Evolutionary conservation across 1,140 invertebrate species (phyloP), one percentile per base, ranked within the genome.

Genomic region (Philopotamus ludificatus): DNA sequence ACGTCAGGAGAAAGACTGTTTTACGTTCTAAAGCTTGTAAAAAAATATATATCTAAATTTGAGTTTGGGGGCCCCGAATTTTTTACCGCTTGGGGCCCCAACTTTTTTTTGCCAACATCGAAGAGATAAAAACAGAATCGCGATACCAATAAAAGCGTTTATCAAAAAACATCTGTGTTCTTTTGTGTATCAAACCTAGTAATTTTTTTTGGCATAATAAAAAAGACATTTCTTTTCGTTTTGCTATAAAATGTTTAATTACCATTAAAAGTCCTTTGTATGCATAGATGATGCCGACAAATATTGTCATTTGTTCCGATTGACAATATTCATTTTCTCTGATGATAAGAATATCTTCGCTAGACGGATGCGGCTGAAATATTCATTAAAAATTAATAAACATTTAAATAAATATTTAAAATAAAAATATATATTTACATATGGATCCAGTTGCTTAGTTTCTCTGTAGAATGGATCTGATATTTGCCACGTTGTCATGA

Each of bases 401-500:
- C 41, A 41, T 18, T n/a, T 53, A 2, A 22, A 8, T 61, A 16
- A 41, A 53, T 21, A 25, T 51, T 20, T 42, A 44, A 45, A 15
- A 59, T 65, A 15, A 28, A 9, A 45, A 42, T 53, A 16, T 15
- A 49, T 54, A 86, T 87, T 88, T 82, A 98, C 94, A 78, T 91
- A 90, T 39, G 92, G 88, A 65, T 92, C 89, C 76, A 97, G 87
- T 72, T 90, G 86, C 73, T 94, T 96, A 0, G 92, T 96, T 63
- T 92, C 89, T 51, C 93, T 81, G 74, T 93, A 94, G 79, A 99
- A 96, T 0, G 97, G 97, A 82, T 99, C 96, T 0, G 97, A 87
- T 22, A 98, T 85, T 76, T 98, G 95, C 97, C 97, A 99, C 1
- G 94, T 94, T 0, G 91, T 93, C 87, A 99, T 94, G 63, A 99